These are phyloP conservation scores for Epinephelus coioides DNA, from an alignment of 2,797 vertebrate genomes.

Conservation along the genomic window DNA sequence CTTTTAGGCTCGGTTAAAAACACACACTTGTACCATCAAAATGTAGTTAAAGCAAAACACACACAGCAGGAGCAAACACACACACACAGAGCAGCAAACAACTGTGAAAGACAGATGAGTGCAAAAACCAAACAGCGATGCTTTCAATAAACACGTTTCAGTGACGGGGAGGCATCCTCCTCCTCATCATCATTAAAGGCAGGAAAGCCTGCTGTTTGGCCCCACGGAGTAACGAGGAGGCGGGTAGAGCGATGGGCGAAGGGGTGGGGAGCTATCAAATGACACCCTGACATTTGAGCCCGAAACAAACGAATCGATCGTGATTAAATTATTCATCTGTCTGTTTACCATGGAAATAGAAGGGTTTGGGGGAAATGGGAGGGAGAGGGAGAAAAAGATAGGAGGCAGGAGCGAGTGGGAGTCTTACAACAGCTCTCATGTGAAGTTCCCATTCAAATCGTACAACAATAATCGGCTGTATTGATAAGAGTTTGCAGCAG, in stretches of 20 bases:
- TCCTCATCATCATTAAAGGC: slow-evolving; percentile 47
- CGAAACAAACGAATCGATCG: slow-evolving; percentile 80
- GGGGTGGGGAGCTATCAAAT: slow-evolving; percentile 67
- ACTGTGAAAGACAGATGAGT: slow-evolving; percentile 43
- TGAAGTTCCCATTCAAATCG: slow-evolving; percentile 21
- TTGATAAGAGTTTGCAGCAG: slow-evolving; percentile 3
- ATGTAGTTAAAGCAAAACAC: slow-evolving; percentile 21
- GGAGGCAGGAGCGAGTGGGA: slow-evolving; percentile 8
- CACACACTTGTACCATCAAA: neutral
- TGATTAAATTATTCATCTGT: slow-evolving; percentile 82
- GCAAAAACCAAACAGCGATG: slow-evolving; percentile 55
- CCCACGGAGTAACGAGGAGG: slow-evolving; percentile 56
- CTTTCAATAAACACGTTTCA: slow-evolving; percentile 48
- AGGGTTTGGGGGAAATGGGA: slow-evolving; percentile 25
- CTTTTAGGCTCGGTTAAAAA: slow-evolving; percentile 6
- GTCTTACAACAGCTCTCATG: slow-evolving; percentile 10
- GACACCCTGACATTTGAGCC: slow-evolving; percentile 83
- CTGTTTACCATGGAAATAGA: slow-evolving; percentile 71
- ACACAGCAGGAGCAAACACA: slow-evolving; percentile 40
- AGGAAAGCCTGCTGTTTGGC: slow-evolving; percentile 58
- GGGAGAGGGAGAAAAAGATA: neutral
- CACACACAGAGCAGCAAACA: slow-evolving; percentile 28
- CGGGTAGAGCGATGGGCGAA: neutral
- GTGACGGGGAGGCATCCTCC: slow-evolving; percentile 41
- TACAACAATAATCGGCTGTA: slow-evolving; percentile 16